A percentile compares a stretch with the other conserved stretches of the same genome.
phyloP scores from a whole-genome alignment of 1,140 invertebrate genomes.

The Drosophila teissieri region DNA sequence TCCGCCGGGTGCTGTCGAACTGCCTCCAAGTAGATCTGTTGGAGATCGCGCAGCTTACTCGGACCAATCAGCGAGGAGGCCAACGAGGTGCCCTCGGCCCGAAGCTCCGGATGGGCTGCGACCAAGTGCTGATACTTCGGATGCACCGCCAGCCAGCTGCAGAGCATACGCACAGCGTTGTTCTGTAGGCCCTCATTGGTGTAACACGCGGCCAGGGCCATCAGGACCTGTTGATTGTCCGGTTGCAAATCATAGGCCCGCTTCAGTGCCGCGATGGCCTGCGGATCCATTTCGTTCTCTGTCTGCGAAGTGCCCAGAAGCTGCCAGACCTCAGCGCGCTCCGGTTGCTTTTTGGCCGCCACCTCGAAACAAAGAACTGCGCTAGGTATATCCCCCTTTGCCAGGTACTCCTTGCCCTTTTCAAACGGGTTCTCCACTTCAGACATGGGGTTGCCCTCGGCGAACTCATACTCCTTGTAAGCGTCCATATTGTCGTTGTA shows the following conservation, averaged over 20 bases:
- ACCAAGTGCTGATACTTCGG: constrained; percentile 92
- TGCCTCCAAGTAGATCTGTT: constrained; percentile 93
- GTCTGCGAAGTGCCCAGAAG: constrained; percentile 95
- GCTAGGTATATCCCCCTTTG: constrained; percentile 95
- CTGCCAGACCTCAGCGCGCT: constrained; percentile 93
- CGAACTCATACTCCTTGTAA: constrained; percentile 92
- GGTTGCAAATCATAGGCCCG: constrained; percentile 93
- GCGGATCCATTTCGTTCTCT: constrained; percentile 90
- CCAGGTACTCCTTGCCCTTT: constrained; percentile 93
- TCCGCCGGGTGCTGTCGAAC: constrained; percentile 91
- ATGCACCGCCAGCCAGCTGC: constrained; percentile 94
- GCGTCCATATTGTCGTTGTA: constrained; percentile 88
- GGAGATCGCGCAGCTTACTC: constrained; percentile 87
- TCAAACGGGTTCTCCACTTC: constrained; percentile 93
- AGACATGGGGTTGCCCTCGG: constrained; percentile 94
- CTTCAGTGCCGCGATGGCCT: constrained; percentile 95
- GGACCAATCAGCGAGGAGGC: constrained; percentile 72
- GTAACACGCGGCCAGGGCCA: constrained; percentile 96
- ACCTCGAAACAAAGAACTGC: constrained; percentile 99
- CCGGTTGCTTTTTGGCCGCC: constrained; percentile 93
- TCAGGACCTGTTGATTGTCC: constrained; percentile 92
- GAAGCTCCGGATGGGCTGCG: constrained; percentile 84
- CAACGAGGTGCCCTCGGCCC: constrained; percentile 35
- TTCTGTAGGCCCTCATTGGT: constrained; percentile 96
- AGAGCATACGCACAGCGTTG: constrained; percentile 89